Base-by-base conservation (phyloP, 2,888 invertebrate genomes). In the Rhynchonema sp. region DNA sequence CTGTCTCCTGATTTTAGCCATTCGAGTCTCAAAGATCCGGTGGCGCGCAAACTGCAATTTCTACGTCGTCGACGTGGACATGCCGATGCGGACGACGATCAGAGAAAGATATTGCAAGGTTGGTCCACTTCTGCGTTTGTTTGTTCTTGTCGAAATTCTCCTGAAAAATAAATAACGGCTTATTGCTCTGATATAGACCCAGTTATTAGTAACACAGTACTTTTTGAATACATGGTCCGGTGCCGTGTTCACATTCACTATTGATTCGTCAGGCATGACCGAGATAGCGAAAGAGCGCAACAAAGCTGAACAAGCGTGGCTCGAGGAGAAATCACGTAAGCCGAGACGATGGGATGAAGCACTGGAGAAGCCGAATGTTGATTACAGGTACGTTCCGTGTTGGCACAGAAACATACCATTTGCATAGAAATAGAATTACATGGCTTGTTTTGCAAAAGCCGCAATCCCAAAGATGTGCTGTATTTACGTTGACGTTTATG, bases 261-360 rank as follows among this genome's bases (percentile, higher is more conserved):
- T n/a, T 49, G 20, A 20, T 49, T 49, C 20, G 3, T 13, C 29
- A 29, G 86, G 86, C 52, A 86, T 87, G 85, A 83, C 84, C 75
- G 85, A 86, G 69, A 80, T 87, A 60, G 86, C 86, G 9, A 84
- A 85, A 72, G 86, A 86, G 64, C 84, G 82, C 66, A 81, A 64
- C 22, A 64, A 65, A 17, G 66, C 65, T 9, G 66, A 82, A 30
- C 65, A 66, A 56, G 53, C 52, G n/a, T 60, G 63, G 53, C 59
- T 62, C 30, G 66, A 68, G 30, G 64, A 64, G 30, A 38, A 61
- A 20, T 23, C 57, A 20, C 61, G 46, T 68, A 87, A 90, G 69
- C 90, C 89, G 0, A 91, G 91, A 75, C 82, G 88, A 61, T 94
- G 94, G 94, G 91, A 94, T 74, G 94, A 96, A 75, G 83, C 85